Base-by-base conservation (phyloP, 2,113 vertebrate species). In the Zosterops japonicus region DNA sequence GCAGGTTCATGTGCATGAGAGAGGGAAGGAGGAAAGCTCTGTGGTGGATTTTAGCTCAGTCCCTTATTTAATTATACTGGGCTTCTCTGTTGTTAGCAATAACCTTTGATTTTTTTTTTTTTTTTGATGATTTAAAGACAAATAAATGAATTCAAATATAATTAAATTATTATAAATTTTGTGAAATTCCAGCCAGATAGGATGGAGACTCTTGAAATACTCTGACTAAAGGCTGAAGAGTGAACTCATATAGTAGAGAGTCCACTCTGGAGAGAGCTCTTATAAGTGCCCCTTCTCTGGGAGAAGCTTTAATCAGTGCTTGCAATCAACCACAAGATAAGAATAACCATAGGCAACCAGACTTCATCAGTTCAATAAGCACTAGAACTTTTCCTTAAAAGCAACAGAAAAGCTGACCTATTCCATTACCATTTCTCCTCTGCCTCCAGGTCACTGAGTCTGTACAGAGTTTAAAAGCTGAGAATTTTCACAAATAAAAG, bases 401-500 rank as follows among this genome's bases (percentile, higher is more conserved):
- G 70, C 75, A 72, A 22, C 12, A 39, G 56, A 77, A 47, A 52
- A 72, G 53, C 14, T 86, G 89, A 86, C 89, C 78, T 85, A 70
- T 55, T 88, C 69, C 42, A 57, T 76, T 87, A 72, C 60, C 33
- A n/a, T 80, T 19, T 72, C 63, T 84, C 16, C 67, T 84, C 39
- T 89, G 71, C 83, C 67, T 93, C 55, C 52, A 70, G 81, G 87
- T 93, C 90, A 85, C 67, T 31, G 39, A 83, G n/a, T 31, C 59
- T 83, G 47, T 36, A 81, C 33, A 86, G 60, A 78, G 39, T 87
- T 80, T 92, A 93, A 94, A 84, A 89, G 72, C 49, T 78, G 53
- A 78, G 52, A 65, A 77, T 89, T 94, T 96, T 93, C 82, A 92
- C 94, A 88, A 91, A 93, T 83, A 95, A 90, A 96, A 91, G 65